Evolutionary conservation across 2,113 vertebrate species (phyloP), one percentile per base, ranked within the genome.

Genomic region (Bubo bubo): DNA sequence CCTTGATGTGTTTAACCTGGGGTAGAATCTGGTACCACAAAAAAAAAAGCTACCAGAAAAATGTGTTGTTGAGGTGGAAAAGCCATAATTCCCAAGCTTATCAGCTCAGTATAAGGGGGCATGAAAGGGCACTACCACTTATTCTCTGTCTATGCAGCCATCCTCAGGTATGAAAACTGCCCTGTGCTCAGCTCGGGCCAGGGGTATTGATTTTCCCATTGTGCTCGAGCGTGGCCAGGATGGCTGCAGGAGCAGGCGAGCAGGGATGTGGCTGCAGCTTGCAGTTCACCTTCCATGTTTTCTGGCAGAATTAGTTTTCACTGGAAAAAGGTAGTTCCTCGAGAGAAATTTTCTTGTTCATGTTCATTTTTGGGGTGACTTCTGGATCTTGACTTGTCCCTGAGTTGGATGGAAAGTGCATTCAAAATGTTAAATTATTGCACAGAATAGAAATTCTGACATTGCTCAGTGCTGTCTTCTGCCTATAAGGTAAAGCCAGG

Each of bases 211-310:
- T 15, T 37, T 63, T 58, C 35, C 77, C 4, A 0, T 19, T 0
- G 0, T 16, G 49, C 53, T 26, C 0, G 0, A 24, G 19, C 1
- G 0, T 1, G 3, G 37, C 21, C 2, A 1, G 47, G 21, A n/a
- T 23, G 49, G 14, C 23, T 2, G 1, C 9, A 9, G 53, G n/a
- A 37, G 12, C 3, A 19, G 32, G 28, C 1, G 3, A 37, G 60
- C 52, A 32, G 71, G 43, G 49, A n/a, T 2, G 0, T 1, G 59
- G 22, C 32, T 60, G 50, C 3, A 3, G 79, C 58, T 70, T 12
- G 0, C 47, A 52, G 6, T 13, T 39, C 41, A 8, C 39, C 73
- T 64, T 41, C 64, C 18, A 3, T 0, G 0, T 18, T 26, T 56
- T 55, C 47, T 49, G 50, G 18, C 14, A 39, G 39, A 43, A 13